Evolutionary conservation across 2,888 invertebrate genomes (phyloP), one percentile per base, ranked within the genome.

Genomic region (Protodeltote pygarga): DNA sequence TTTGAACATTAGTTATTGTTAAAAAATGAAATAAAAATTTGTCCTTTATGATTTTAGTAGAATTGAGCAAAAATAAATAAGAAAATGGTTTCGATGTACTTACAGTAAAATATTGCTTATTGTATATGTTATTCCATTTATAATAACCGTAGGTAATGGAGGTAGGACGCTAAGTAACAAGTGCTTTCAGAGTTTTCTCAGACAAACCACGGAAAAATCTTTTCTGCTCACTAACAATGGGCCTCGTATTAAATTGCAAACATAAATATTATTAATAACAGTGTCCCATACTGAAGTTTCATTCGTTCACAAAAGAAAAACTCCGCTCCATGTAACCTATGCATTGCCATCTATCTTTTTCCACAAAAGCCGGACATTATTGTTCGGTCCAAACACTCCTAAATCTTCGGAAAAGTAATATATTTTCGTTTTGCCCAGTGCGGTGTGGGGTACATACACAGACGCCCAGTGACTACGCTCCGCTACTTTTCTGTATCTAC

Each of bases 341-440:
- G 92, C 92, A 91, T 85, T 81, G 87, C 91, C 89, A 92, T 92
- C 85, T 91, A 91, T 92, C 92, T 92, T 89, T 91, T 89, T 91
- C 90, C 89, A 92, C 92, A 92, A 92, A 92, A 92, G 92, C 92
- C 84, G 92, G 92, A 92, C 92, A 92, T 92, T 92, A 92, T 92
- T 92, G 92, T 92, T 91, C 91, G 92, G 92, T 92, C 92, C 92
- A 92, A 92, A 92, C 92, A 91, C 91, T 90, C 91, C 84, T 92
- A 92, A 92, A 92, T 92, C 92, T 92, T 91, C 88, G 89, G 87
- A 87, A 90, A 88, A 92, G 92, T 90, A 92, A 92, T 92, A 92
- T 92, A 92, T 92, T 90, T 92, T 92, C 92, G 91, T 92, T 92
- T 92, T 92, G 89, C 88, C 85, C 90, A 87, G 83, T 88, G 90